Base-by-base conservation (phyloP, 2,113 vertebrate species). In the Loxodonta africana region DNA sequence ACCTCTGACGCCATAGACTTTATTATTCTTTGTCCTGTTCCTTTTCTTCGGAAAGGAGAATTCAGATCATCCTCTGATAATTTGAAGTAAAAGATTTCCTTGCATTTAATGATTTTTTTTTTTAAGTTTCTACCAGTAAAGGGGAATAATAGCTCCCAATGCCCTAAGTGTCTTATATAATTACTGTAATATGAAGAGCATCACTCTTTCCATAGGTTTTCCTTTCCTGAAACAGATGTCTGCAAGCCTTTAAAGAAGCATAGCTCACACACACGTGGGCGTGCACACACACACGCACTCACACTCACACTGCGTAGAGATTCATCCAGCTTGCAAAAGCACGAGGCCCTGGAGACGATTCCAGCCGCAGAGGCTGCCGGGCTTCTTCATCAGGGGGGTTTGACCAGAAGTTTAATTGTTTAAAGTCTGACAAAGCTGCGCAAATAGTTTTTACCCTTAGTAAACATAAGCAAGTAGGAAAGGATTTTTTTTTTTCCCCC, bases 401-500 rank as follows among this genome's bases (percentile, higher is more conserved):
- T 95, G 95, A 98, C 94, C 93, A 94, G 88, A 90, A 90, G 82
- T 96, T 97, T 92, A 63, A 93, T 89, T 87, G 89, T 93, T 90
- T 92, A 23, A 89, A 97, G 97, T 87, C 94, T 96, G 90, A 95
- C 74, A 90, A 96, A 95, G 81, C 97, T 96, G 89, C 91, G 96
- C 93, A 97, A 95, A 94, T 95, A 91, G 94, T 41, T 28, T 96
- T 97, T 62, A 94, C 94, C 94, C 96, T 96, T 98, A 95, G 95
- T 90, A 97, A 98, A 98, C 92, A 97, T 96, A 98, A 98, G 97
- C 60, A 91, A 98, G 92, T 97, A 98, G 97, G 98, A 98, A 98
- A 98, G 98, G 97, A 90, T 80, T 28, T 97, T 92, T 96, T 98
- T 97, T 98, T 97, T 95, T 91, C 95, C 98, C 53, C 53, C 15